Percentiles rank a stretch among this genome's conserved stretches.
Conservation (phyloP, 2,888 invertebrate genomes). For the Nasonovia ribisnigri region DNA sequence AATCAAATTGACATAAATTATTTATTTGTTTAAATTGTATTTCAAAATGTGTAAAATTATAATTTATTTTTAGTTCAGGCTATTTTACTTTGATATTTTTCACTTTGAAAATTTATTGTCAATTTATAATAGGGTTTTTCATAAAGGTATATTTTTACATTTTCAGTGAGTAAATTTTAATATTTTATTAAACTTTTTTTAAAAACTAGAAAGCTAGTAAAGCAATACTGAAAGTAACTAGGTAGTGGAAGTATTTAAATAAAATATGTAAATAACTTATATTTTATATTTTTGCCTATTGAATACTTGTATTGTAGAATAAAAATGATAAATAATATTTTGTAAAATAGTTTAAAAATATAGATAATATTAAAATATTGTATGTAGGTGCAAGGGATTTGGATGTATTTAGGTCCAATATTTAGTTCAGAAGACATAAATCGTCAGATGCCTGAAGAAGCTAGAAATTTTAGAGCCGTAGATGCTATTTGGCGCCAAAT, state of each 20-base stretch:
- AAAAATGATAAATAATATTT: not conserved
- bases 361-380: not conserved
- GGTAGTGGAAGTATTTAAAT: not conserved
- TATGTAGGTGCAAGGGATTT: slow-evolving; percentile 84
- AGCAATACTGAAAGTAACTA: not conserved
- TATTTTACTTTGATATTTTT: not conserved
- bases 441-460: slow-evolving; percentile 97
- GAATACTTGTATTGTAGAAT: not conserved
- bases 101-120: not conserved
- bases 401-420: slow-evolving; percentile 98
- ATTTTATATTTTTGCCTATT: slow-evolving; percentile 65
- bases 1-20: not conserved
- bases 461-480: slow-evolving; percentile 92
- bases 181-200: not conserved
- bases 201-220: not conserved
- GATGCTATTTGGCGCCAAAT: slow-evolving; percentile 98
- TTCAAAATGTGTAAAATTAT: not conserved
- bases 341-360: not conserved
- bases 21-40: not conserved
- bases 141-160: not conserved
- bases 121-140: not conserved
- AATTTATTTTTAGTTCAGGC: not conserved
- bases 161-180: not conserved
- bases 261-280: slow-evolving; percentile 68
- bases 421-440: slow-evolving; percentile 98